Percentiles rank a stretch among this genome's conserved stretches.
Evolutionary conservation across 2,113 vertebrate species (phyloP).

Genomic region (Clarias gariepinus): DNA sequence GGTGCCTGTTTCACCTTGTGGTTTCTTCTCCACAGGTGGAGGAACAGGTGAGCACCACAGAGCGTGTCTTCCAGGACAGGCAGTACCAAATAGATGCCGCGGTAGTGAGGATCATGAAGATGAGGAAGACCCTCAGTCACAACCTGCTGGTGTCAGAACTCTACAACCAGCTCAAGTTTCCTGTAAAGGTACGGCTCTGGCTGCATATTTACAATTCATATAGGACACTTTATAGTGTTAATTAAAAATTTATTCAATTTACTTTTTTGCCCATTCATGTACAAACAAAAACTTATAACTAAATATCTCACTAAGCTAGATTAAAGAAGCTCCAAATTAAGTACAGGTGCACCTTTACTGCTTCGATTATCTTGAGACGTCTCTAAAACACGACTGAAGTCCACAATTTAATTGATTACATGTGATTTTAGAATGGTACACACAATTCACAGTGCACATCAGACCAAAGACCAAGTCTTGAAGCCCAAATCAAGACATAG

Average conservation of each 20-base stretch:
- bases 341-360: neutral
- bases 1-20: neutral
- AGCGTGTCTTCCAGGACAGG: conserved; percentile 95
- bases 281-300: neutral
- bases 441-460: neutral
- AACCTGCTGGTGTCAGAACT: conserved; percentile 98
- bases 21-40: conserved; percentile 80
- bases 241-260: neutral
- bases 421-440: neutral
- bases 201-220: too few relatives aligned
- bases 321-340: neutral
- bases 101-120: conserved; percentile 98
- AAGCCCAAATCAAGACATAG: neutral
- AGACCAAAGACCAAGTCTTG: neutral
- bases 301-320: neutral
- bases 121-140: conserved; percentile 96
- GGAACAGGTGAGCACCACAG: conserved; percentile 97
- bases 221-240: neutral
- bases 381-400: neutral
- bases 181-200: conserved; percentile 85
- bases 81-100: conserved; percentile 99
- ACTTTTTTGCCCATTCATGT: neutral
- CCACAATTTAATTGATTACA: neutral
- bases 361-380: neutral
- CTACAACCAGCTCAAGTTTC: conserved; percentile 99